Percentiles rank a stretch among this genome's conserved stretches.
Evolutionary conservation across 2,797 vertebrate species (phyloP).

Genomic region (Squalus acanthias): DNA sequence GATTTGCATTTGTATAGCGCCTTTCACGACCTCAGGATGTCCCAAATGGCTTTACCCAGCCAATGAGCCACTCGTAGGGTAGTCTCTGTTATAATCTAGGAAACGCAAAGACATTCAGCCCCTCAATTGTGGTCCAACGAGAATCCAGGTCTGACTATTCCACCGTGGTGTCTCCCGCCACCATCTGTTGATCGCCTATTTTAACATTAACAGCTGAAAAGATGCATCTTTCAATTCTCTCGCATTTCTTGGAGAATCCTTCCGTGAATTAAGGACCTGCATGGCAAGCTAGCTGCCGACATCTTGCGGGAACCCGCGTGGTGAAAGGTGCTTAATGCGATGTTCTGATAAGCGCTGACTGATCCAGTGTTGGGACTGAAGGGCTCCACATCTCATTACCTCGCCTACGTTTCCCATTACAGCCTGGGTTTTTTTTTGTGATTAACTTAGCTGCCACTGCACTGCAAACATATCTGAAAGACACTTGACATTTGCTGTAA

Average conservation of each 20-base stretch:
- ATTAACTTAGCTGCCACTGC: slow-evolving; percentile 4
- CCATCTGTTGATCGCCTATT: neutral
- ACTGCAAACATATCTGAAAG: neutral
- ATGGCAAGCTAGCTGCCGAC: too few species aligned
- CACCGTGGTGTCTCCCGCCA: neutral
- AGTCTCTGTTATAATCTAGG: too few species aligned
- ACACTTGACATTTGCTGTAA: neutral
- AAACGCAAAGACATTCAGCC: neutral
- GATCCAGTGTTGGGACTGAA: neutral
- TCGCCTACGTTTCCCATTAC: neutral
- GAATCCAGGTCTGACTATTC: neutral
- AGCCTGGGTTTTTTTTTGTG: neutral
- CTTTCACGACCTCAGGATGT: neutral
- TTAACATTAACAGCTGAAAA: neutral
- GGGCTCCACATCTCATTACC: neutral
- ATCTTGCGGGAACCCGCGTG: neutral
- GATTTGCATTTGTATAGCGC: neutral
- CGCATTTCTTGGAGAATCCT: too few species aligned
- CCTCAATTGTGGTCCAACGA: neutral
- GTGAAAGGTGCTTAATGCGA: neutral
- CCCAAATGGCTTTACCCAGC: neutral
- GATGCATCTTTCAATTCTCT: neutral
- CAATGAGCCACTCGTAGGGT: neutral
- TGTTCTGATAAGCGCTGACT: neutral
- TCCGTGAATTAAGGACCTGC: neutral